These are phyloP conservation scores for Drosophila ficusphila DNA, from an alignment of 1,140 invertebrate species.

Conservation along the genomic window DNA sequence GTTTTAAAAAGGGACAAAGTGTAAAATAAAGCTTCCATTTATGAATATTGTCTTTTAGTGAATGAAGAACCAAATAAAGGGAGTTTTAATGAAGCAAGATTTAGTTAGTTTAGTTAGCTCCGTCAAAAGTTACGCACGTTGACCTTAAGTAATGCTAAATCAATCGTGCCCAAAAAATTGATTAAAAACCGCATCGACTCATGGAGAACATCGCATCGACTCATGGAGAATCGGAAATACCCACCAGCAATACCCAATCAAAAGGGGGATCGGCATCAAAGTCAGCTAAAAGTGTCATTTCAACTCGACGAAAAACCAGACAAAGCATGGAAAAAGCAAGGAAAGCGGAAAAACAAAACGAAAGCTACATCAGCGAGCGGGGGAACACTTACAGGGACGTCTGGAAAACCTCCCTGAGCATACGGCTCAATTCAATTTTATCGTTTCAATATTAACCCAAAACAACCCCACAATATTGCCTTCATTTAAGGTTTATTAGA, in stretches of 20 bases:
- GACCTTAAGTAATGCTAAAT: conserved; percentile 23
- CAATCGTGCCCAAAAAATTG: conserved; percentile 65
- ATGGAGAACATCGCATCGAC: conserved; percentile 37
- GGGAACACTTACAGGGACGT: conserved; percentile 74
- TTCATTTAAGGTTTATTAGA: conserved; percentile 84
- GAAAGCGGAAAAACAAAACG: conserved; percentile 26
- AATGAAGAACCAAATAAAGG: no score
- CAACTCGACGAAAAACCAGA: conserved; percentile 64
- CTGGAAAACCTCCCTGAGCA: conserved; percentile 52
- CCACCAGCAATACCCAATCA: conserved; percentile 8
- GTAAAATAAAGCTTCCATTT: no score
- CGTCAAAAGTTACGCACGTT: conserved; percentile 30
- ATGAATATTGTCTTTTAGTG: no score
- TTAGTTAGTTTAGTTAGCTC: no score
- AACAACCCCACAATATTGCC: conserved; percentile 84
- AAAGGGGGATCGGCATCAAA: conserved; percentile 69
- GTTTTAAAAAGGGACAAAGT: no score
- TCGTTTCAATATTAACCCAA: conserved; percentile 84
- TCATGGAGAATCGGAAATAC: conserved; percentile 62
- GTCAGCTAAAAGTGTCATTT: conserved; percentile 82
- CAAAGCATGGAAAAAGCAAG: conserved; percentile 47
- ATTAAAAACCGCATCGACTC: conserved; percentile 66
- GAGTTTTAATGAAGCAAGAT: no score
- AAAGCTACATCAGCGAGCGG: conserved; percentile 17
- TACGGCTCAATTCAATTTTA: conserved; percentile 83